Evolutionary conservation across 2,797 vertebrate species (phyloP).

Genomic region (Scleropages formosus): DNA sequence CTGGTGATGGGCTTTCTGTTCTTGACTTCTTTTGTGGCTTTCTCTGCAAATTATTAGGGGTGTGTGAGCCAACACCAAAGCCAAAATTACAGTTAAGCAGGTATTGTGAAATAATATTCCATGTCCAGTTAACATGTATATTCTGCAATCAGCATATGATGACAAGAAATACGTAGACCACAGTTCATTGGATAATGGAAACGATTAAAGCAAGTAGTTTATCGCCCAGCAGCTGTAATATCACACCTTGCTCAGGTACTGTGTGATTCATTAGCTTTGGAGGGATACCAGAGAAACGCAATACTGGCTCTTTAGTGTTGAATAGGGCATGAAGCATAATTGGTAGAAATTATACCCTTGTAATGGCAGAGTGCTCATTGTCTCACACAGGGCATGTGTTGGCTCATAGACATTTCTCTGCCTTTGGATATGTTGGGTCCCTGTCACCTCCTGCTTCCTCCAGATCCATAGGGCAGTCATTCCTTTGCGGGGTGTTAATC

Average conservation of each 20-base stretch:
- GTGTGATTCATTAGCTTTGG: neutral
- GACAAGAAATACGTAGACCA: neutral
- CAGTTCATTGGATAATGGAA: neutral
- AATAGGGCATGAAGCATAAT: neutral
- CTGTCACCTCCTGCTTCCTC: constrained; percentile 43
- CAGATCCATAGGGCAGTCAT: constrained; percentile 28
- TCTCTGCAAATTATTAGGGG: constrained; percentile 26
- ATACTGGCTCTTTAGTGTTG: neutral
- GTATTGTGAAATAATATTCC: constrained; percentile 9
- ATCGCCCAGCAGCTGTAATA: neutral
- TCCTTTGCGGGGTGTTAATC: no score
- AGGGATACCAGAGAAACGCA: neutral
- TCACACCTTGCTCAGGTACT: neutral
- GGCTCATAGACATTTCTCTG: constrained; percentile 49
- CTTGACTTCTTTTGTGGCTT: constrained; percentile 30
- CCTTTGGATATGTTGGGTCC: constrained; percentile 32
- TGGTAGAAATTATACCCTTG: neutral
- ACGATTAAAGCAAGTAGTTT: neutral
- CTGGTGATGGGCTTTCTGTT: constrained; percentile 28
- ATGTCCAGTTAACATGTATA: constrained; percentile 27
- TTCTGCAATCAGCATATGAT: neutral
- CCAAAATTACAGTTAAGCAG: constrained; percentile 23
- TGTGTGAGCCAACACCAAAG: constrained; percentile 37
- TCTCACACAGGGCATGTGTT: constrained; percentile 29
- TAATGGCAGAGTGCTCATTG: constrained; percentile 12